Evolutionary conservation across 1,140 invertebrate genomes (phyloP).

Genomic region (Pissodes strobi): DNA sequence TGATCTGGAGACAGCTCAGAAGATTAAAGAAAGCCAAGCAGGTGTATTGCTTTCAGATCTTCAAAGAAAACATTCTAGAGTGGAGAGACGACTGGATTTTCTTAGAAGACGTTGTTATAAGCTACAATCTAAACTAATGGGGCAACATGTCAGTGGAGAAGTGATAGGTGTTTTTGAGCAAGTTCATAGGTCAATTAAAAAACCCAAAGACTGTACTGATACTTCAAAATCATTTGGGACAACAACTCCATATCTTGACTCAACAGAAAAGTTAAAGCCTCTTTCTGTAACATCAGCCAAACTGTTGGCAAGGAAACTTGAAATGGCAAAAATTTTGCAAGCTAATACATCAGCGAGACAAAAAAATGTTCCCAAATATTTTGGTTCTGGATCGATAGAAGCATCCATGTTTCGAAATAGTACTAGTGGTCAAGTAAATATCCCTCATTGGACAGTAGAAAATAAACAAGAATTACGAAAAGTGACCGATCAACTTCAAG

Average conservation of each 20-base stretch:
- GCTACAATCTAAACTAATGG: constrained; percentile 72
- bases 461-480: constrained; percentile 63
- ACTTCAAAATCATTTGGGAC: constrained; percentile 1
- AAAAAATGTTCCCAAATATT: constrained; percentile 60
- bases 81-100: constrained; percentile 71
- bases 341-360: constrained; percentile 47
- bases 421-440: constrained; percentile 56
- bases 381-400: constrained; percentile 66
- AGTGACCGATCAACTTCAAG: constrained; percentile 69
- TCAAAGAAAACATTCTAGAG: constrained; percentile 62
- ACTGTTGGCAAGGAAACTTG: constrained; percentile 60
- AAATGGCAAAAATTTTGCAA: constrained; percentile 55
- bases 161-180: constrained; percentile 72
- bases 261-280: constrained; percentile 44
- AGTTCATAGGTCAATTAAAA: constrained; percentile 62
- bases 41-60: constrained; percentile 57
- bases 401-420: constrained; percentile 35
- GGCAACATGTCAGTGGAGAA: constrained; percentile 76
- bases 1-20: constrained; percentile 46
- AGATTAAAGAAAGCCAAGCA: constrained; percentile 49
- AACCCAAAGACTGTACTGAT: constrained; percentile 39
- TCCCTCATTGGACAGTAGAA: constrained; percentile 58
- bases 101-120: constrained; percentile 74
- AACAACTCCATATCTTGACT: not conserved
- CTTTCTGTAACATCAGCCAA: constrained; percentile 62